phyloP scores from a whole-genome alignment of 2,888 invertebrate genomes.

The Melinaea marsaeus region DNA sequence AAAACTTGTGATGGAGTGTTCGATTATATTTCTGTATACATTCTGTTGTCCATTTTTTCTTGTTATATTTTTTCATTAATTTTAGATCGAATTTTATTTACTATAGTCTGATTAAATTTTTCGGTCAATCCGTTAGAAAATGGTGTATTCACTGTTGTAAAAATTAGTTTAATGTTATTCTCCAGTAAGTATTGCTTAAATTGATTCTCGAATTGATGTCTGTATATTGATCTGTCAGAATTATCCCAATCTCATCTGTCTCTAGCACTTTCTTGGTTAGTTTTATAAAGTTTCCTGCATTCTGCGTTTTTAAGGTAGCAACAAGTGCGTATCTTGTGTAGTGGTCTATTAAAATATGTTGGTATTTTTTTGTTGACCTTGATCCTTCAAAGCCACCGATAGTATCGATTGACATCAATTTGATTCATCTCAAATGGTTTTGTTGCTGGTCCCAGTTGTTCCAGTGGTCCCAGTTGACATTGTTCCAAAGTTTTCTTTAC shows the following conservation, averaged over 20 bases:
- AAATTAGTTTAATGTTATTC: no score
- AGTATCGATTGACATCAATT: conserved; percentile 11
- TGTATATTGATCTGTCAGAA: conserved; percentile 15
- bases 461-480: not conserved
- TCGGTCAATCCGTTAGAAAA: no score
- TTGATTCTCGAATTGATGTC: conserved; percentile 1
- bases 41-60: no score
- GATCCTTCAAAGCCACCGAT: conserved; percentile 13
- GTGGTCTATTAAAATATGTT: conserved; percentile 12
- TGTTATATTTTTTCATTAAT: no score
- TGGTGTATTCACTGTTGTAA: no score
- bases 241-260: conserved; percentile 11
- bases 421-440: conserved; percentile 7
- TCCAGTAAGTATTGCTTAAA: not conserved
- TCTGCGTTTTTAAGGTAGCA: conserved; percentile 9
- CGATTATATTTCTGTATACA: not conserved
- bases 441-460: not conserved
- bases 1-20: not conserved
- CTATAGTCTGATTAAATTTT: no score
- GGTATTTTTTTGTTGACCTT: conserved; percentile 17
- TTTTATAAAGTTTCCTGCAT: conserved; percentile 14
- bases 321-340: conserved; percentile 14
- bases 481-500: not conserved
- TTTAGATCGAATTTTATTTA: no score
- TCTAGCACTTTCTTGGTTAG: conserved; percentile 12